A percentile compares a stretch with the other conserved stretches of the same genome.
phyloP scores from a whole-genome alignment of 2,797 vertebrate genomes.

The Halcyon leucocephala region DNA sequence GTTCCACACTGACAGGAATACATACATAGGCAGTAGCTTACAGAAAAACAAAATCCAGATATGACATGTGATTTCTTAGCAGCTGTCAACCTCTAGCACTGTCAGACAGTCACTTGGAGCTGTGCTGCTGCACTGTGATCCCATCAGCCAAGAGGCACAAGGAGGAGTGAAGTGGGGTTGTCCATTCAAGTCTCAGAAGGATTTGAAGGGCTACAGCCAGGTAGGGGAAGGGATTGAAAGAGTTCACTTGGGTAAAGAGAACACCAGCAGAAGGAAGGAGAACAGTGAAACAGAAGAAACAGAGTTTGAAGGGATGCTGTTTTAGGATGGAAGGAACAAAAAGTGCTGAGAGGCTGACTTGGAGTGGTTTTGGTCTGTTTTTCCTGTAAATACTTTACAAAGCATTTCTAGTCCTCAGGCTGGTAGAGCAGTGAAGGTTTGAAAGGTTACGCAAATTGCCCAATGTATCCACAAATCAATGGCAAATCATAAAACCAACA shows the following conservation, averaged over 20 bases:
- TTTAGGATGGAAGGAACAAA: neutral
- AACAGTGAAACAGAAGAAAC: neutral
- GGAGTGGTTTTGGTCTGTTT: neutral
- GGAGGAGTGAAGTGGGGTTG: neutral
- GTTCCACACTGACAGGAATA: neutral
- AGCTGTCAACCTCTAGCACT: neutral
- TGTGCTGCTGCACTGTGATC: neutral
- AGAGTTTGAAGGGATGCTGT: neutral
- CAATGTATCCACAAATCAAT: neutral
- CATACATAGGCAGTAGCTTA: neutral
- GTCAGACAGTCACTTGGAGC: neutral
- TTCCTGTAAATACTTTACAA: neutral
- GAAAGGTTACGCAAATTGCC: neutral
- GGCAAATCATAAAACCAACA: neutral
- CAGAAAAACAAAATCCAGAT: neutral
- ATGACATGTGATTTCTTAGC: neutral
- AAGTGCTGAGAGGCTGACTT: neutral
- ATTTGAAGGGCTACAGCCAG: neutral
- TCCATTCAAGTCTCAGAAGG: neutral
- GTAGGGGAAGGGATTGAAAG: neutral
- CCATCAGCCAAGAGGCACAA: neutral
- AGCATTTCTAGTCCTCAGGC: neutral
- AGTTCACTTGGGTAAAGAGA: neutral
- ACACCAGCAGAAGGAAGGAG: neutral
- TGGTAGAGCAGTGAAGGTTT: neutral